These are phyloP conservation scores for Notamacropus eugenii DNA, from an alignment of 2,797 vertebrate species.

Conservation along the genomic window DNA sequence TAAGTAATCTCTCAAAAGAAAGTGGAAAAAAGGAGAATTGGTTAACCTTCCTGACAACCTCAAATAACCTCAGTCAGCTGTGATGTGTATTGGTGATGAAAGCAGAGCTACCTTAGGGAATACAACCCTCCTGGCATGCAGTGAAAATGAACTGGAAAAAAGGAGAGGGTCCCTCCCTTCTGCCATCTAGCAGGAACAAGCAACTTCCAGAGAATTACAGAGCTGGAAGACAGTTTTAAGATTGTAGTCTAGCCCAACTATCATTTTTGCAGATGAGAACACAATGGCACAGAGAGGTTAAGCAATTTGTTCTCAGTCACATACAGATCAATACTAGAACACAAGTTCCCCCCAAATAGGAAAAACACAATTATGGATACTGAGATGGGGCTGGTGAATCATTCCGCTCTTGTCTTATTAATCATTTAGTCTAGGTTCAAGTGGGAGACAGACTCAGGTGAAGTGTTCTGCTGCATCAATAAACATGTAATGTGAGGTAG, in stretches of 20 bases:
- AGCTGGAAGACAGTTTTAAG: neutral
- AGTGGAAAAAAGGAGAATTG: neutral
- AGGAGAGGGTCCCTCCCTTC: neutral
- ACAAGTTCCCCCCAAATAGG: neutral
- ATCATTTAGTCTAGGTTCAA: neutral
- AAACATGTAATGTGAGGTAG: too few relatives aligned
- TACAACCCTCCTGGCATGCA: neutral
- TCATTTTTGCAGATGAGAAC: neutral
- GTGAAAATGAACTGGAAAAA: neutral
- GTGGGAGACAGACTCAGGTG: neutral
- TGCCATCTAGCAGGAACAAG: neutral
- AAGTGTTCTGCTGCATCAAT: neutral
- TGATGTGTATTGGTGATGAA: neutral
- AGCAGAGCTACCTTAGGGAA: neutral
- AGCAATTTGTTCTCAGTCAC: neutral
- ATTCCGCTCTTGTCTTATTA: neutral
- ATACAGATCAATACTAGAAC: neutral
- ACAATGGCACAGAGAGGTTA: neutral
- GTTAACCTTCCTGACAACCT: neutral
- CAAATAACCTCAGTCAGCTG: neutral
- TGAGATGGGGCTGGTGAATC: neutral
- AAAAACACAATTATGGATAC: too few relatives aligned
- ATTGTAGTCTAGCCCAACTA: neutral
- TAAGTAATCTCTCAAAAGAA: neutral
- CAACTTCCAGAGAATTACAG: neutral